These are phyloP conservation scores for Phaethornis superciliosus DNA, from an alignment of 2,113 vertebrate species.

Conservation along the genomic window DNA sequence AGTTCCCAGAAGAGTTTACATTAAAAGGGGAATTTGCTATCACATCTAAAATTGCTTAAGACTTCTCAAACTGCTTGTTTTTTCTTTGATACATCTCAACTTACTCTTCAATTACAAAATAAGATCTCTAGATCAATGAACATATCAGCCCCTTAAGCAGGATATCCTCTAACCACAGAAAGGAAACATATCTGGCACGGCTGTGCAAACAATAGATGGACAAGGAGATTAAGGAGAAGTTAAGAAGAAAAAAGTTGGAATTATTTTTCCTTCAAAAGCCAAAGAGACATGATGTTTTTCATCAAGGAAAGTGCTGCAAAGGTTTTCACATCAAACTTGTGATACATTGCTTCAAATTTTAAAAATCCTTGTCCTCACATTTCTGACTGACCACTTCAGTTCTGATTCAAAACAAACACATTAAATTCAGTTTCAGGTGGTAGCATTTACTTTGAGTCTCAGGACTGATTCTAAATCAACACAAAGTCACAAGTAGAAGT, in stretches of 20 bases:
- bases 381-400: not conserved
- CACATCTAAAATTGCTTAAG: not conserved
- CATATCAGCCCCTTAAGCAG: constrained; percentile 9
- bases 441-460: not conserved
- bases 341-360: not conserved
- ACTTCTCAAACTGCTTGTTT: not conserved
- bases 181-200: constrained; percentile 53
- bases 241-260: not conserved
- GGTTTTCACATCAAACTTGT: not conserved
- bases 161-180: constrained; percentile 55
- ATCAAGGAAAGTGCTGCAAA: not conserved
- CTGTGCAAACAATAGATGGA: constrained; percentile 1
- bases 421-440: not conserved
- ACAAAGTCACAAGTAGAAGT: not conserved
- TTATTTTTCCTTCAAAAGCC: constrained; percentile 3
- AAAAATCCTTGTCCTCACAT: not conserved
- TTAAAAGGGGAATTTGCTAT: not conserved
- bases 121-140: constrained; percentile 12
- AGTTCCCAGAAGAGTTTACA: not conserved
- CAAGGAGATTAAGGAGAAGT: constrained; percentile 17
- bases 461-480: not conserved
- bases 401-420: not conserved
- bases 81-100: not conserved
- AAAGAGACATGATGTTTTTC: not conserved
- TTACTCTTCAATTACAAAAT: not conserved